A percentile compares a stretch with the other conserved stretches of the same genome.
Evolutionary conservation across 2,888 invertebrate species (phyloP).

Genomic region (Nomada ferruginata): DNA sequence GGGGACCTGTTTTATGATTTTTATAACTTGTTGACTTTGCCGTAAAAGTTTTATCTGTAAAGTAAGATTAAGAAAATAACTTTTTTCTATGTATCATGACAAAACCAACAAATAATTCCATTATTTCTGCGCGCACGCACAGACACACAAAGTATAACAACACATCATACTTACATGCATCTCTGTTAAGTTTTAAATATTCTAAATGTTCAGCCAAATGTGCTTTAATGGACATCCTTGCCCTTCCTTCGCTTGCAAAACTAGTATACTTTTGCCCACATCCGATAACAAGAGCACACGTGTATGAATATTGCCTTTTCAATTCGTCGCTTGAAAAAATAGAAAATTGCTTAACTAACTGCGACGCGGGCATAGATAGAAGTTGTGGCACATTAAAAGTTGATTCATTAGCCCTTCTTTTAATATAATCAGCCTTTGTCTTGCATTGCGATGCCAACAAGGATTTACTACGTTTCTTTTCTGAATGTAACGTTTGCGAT

Average conservation of each 20-base stretch:
- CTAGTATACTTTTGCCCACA: conserved; percentile 85
- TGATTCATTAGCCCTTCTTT: conserved; percentile 72
- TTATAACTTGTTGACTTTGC: conserved; percentile 73
- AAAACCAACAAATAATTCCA: no score
- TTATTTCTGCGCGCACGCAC: no score
- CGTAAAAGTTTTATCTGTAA: conserved; percentile 76
- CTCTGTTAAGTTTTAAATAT: conserved; percentile 77
- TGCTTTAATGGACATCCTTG: conserved; percentile 84
- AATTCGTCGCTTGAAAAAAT: conserved; percentile 85
- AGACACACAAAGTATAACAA: background rate
- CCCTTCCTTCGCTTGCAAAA: conserved; percentile 86
- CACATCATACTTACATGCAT: conserved; percentile 74
- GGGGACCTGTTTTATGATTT: conserved; percentile 73
- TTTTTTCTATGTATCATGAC: background rate
- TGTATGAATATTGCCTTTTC: conserved; percentile 85
- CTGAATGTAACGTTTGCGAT: conserved; percentile 84
- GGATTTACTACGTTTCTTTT: conserved; percentile 73
- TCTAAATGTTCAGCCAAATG: conserved; percentile 85
- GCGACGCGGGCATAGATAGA: conserved; percentile 83
- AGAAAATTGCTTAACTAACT: conserved; percentile 85
- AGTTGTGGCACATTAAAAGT: conserved; percentile 75
- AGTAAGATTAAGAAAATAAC: conserved; percentile 11
- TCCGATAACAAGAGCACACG: conserved; percentile 85
- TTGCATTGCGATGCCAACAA: conserved; percentile 63
- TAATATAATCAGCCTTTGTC: conserved; percentile 62